A percentile compares a stretch with the other conserved stretches of the same genome.
Conservation (phyloP, 2,797 vertebrate genomes). For the Chiloscyllium punctatum region DNA sequence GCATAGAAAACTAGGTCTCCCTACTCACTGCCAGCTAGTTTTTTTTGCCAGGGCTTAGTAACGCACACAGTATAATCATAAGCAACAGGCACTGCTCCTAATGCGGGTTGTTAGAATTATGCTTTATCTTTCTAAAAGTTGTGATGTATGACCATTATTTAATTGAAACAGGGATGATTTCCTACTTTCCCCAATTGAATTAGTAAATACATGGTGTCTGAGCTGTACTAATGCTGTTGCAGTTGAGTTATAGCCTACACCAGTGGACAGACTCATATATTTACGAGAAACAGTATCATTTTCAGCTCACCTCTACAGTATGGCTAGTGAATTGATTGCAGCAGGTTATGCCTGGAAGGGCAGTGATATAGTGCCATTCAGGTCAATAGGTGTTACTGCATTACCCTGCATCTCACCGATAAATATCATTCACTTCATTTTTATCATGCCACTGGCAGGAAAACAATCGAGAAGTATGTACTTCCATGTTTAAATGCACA, state of each 20-base stretch:
- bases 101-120: neutral
- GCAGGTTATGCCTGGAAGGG: neutral
- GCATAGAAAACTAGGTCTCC: neutral
- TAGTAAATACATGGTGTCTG: neutral
- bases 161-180: neutral
- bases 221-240: neutral
- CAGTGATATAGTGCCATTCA: constrained; percentile 23
- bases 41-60: neutral
- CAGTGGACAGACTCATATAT: neutral
- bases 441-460: neutral
- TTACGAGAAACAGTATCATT: neutral
- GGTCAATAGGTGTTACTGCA: constrained; percentile 15
- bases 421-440: neutral
- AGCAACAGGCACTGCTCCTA: neutral
- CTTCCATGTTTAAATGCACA: neutral
- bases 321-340: neutral
- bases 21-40: neutral
- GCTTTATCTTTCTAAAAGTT: neutral
- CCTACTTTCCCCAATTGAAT: neutral
- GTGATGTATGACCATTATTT: neutral
- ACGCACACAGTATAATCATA: neutral
- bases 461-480: neutral
- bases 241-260: neutral
- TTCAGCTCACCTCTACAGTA: neutral
- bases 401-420: neutral